Evolutionary conservation across 2,888 invertebrate genomes (phyloP).

Genomic region (Drosophila greeni): DNA sequence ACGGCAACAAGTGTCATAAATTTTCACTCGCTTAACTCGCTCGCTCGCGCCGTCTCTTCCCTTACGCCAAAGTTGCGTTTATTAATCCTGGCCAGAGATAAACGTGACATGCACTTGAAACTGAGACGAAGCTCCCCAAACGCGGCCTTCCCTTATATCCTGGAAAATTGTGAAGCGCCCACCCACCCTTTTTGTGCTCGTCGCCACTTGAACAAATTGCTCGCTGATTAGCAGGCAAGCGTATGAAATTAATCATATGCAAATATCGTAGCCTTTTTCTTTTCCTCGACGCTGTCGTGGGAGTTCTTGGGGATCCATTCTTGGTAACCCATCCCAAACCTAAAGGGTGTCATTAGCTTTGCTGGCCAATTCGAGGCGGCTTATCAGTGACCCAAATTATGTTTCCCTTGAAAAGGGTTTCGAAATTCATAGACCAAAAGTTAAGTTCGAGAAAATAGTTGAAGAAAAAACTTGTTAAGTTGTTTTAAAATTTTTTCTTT

Average conservation of each 20-base stretch:
- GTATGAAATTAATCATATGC: constrained; percentile 74
- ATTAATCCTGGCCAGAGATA: constrained; percentile 68
- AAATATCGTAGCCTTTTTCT: constrained; percentile 56
- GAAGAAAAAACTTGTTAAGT: too few relatives aligned
- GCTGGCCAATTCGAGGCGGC: not conserved
- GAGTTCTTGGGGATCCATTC: constrained; percentile 5
- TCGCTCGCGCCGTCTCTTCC: constrained; percentile 7
- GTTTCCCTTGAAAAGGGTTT: not conserved
- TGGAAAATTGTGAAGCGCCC: not conserved
- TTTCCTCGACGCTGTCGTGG: constrained; percentile 25
- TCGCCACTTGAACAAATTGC: constrained; percentile 63
- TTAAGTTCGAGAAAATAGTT: not conserved
- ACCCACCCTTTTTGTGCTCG: constrained; percentile 30
- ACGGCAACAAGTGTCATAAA: constrained; percentile 75
- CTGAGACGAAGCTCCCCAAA: constrained; percentile 36
- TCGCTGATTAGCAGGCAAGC: constrained; percentile 72
- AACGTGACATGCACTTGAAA: constrained; percentile 68
- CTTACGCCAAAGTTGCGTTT: constrained; percentile 49
- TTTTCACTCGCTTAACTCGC: constrained; percentile 54
- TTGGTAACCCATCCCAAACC: not conserved
- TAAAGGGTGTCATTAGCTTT: constrained; percentile 25
- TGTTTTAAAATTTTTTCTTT: not conserved
- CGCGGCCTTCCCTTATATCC: constrained; percentile 35
- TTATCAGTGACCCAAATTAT: constrained; percentile 13
- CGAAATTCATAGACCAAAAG: not conserved